Evolutionary conservation across 2,888 invertebrate genomes (phyloP).

Genomic region (Ephialtes manifestator): DNA sequence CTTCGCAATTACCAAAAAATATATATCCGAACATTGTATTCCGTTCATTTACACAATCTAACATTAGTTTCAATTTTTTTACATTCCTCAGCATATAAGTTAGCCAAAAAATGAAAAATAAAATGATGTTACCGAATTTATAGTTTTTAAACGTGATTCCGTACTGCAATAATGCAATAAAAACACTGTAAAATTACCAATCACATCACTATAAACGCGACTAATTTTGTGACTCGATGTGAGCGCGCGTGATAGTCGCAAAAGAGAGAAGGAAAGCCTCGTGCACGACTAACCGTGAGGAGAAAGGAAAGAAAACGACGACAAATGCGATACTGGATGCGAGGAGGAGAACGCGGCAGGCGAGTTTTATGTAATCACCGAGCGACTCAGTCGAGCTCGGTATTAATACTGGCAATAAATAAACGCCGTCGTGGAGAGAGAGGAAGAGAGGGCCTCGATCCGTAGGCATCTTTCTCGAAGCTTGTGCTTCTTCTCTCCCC

Average conservation of each 20-base stretch:
- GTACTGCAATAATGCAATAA: no score
- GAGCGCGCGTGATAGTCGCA: conserved; percentile 36
- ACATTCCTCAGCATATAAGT: no score
- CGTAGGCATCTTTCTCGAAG: conserved; percentile 62
- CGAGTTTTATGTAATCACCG: conserved; percentile 83
- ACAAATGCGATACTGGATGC: conserved; percentile 66
- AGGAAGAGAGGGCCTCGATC: conserved; percentile 58
- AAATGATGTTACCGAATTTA: no score
- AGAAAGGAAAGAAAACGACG: conserved; percentile 49
- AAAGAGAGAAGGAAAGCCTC: conserved; percentile 16
- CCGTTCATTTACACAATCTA: no score
- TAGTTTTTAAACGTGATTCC: no score
- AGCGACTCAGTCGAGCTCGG: conserved; percentile 78
- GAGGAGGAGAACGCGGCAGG: conserved; percentile 74
- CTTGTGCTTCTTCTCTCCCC: conserved; percentile 32
- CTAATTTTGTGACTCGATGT: conserved; percentile 15
- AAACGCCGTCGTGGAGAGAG: conserved; percentile 77
- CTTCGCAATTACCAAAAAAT: no score
- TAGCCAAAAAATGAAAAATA: no score
- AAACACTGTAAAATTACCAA: no score
- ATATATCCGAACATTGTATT: no score
- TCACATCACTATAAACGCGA: neutral
- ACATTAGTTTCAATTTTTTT: no score
- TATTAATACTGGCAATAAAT: conserved; percentile 83
- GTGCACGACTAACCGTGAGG: conserved; percentile 44